A percentile compares a stretch with the other conserved stretches of the same genome.
These are phyloP conservation scores for Drosophila sordidula DNA, from an alignment of 2,888 invertebrate species.

Conservation along the genomic window DNA sequence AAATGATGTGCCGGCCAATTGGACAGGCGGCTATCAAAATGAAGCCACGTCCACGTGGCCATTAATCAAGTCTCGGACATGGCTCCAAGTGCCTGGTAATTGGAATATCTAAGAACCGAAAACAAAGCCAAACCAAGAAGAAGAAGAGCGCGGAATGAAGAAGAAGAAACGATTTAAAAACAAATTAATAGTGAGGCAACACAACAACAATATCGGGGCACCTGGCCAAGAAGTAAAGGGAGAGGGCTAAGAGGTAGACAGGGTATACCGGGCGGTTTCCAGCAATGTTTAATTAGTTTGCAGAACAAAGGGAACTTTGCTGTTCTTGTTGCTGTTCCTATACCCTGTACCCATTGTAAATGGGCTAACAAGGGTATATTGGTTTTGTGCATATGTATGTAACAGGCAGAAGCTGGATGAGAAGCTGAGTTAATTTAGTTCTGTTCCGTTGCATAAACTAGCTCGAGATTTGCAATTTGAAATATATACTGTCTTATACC, in stretches of 20 bases:
- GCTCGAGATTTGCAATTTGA: no score
- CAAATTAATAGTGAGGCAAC: slow-evolving; percentile 68
- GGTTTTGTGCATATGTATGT: no score
- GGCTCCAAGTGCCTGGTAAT: slow-evolving; percentile 20
- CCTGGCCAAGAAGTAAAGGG: slow-evolving; percentile 1
- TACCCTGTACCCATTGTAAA: neutral
- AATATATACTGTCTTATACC: no score
- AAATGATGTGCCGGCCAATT: slow-evolving; percentile 76
- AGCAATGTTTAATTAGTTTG: slow-evolving; percentile 75
- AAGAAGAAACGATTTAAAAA: slow-evolving; percentile 70
- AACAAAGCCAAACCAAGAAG: neutral
- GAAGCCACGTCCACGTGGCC: slow-evolving; percentile 74
- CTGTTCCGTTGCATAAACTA: no score
- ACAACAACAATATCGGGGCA: slow-evolving; percentile 13
- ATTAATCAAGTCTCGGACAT: slow-evolving; percentile 61
- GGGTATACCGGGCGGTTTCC: slow-evolving; percentile 19
- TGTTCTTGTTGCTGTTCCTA: slow-evolving; percentile 14
- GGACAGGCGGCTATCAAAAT: slow-evolving; percentile 78
- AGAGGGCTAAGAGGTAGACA: neutral
- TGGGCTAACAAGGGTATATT: neutral
- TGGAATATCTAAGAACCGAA: slow-evolving; percentile 14
- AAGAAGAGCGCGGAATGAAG: neutral
- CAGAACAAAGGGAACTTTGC: slow-evolving; percentile 50
- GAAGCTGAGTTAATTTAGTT: no score
- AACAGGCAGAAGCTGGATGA: no score